Evolutionary conservation across 2,113 vertebrate genomes (phyloP).

Genomic region (Cariama cristata): DNA sequence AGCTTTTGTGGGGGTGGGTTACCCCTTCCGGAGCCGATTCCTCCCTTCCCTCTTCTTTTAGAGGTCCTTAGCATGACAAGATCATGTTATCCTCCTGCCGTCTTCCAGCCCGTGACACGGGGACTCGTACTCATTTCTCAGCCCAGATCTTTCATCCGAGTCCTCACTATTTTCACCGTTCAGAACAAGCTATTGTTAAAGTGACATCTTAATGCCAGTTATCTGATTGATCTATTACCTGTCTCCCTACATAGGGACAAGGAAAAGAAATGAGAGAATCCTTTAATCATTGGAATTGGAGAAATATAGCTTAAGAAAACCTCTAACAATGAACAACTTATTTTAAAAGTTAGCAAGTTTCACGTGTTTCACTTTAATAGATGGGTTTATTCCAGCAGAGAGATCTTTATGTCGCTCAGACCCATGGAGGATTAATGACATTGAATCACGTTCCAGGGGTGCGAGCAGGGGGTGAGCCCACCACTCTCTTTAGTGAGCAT

Average conservation of each 20-base stretch:
- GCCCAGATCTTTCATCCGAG: not conserved
- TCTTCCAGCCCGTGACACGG: not conserved
- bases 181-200: not conserved
- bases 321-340: not conserved
- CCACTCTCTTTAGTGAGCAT: not conserved
- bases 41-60: not conserved
- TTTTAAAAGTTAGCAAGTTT: not conserved
- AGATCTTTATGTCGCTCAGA: not conserved
- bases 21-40: not conserved
- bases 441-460: accelerated
- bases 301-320: not conserved
- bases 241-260: not conserved
- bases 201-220: conserved; percentile 51
- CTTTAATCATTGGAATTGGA: not conserved
- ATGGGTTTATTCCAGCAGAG: not conserved
- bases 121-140: not conserved
- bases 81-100: not conserved
- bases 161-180: not conserved
- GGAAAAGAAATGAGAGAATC: not conserved
- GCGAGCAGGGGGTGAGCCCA: not conserved
- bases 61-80: accelerated
- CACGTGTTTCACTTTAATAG: not conserved
- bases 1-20: not conserved
- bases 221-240: conserved; percentile 37
- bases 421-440: not conserved